Evolutionary conservation across 2,888 invertebrate species (phyloP).

Genomic region (Thera britannica): DNA sequence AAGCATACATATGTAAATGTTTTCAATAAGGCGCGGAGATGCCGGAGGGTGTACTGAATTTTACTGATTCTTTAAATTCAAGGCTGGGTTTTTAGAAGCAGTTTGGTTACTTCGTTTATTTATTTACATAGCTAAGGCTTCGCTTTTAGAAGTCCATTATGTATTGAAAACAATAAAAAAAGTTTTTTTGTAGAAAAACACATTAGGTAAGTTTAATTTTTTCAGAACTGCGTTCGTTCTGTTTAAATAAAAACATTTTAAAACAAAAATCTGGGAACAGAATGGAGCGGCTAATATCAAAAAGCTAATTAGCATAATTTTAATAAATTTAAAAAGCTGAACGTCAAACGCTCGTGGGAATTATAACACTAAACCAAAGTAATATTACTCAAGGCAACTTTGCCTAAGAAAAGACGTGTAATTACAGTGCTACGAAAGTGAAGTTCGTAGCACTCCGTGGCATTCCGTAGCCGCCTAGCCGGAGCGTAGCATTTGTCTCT

Average conservation of each 20-base stretch:
- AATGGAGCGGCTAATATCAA: conserved; percentile 35
- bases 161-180: neutral
- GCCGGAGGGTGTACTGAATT: conserved; percentile 57
- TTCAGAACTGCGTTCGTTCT: neutral
- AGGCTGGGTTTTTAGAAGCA: conserved; percentile 10
- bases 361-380: conserved; percentile 50
- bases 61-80: conserved; percentile 38
- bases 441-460: conserved; percentile 54
- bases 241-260: conserved; percentile 17
- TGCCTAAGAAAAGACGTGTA: conserved; percentile 53
- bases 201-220: neutral
- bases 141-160: conserved; percentile 4
- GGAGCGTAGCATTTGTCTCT: conserved; percentile 55
- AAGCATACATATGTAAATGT: conserved; percentile 78
- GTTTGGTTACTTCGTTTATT: conserved; percentile 6
- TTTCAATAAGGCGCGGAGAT: conserved; percentile 67
- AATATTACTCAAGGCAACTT: conserved; percentile 52
- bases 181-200: neutral
- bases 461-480: conserved; percentile 39
- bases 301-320: conserved; percentile 44
- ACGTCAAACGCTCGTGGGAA: conserved; percentile 44
- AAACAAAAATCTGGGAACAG: conserved; percentile 26
- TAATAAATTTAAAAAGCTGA: conserved; percentile 48
- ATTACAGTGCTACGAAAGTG: conserved; percentile 60
- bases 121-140: conserved; percentile 3